Evolutionary conservation across 2,113 vertebrate species (phyloP).

Genomic region (Etia nguti): DNA sequence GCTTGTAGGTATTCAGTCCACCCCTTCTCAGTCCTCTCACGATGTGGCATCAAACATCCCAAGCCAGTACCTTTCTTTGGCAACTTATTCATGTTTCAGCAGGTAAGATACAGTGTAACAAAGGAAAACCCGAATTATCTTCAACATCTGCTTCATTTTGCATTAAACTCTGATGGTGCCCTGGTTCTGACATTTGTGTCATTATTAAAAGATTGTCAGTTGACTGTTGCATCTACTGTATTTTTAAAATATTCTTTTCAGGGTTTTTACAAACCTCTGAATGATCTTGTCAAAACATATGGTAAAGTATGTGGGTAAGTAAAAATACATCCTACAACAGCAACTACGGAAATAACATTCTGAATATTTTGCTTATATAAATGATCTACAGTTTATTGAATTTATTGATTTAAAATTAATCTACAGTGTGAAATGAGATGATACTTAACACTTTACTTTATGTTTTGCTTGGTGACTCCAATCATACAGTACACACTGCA

Average conservation of each 20-base stretch:
- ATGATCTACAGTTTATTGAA: no score
- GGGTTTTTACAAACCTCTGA: slow-evolving; percentile 77
- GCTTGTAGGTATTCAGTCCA: slow-evolving; percentile 81
- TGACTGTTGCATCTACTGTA: no score
- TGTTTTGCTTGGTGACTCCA: not conserved
- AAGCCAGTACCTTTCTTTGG: slow-evolving; percentile 84
- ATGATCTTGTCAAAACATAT: slow-evolving; percentile 70
- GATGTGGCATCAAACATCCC: slow-evolving; percentile 83
- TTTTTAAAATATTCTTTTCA: slow-evolving; percentile 28
- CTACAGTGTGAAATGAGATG: not conserved
- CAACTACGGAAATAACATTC: not conserved
- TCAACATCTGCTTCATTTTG: not conserved
- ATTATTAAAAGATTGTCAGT: not conserved
- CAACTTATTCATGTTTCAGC: slow-evolving; percentile 82
- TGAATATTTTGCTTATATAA: not conserved
- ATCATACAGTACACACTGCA: not conserved
- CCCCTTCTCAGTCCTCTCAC: slow-evolving; percentile 79
- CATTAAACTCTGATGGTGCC: not conserved
- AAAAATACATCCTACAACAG: not conserved
- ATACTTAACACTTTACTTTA: not conserved
- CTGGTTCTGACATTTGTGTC: not conserved
- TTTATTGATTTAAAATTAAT: not conserved
- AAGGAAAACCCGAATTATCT: not conserved
- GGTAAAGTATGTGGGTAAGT: slow-evolving; percentile 82
- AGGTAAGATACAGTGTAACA: slow-evolving; percentile 71